Percentiles rank a stretch among this genome's conserved stretches.
phyloP scores from a whole-genome alignment of 2,113 vertebrate genomes.

The Irena cyanogastra region DNA sequence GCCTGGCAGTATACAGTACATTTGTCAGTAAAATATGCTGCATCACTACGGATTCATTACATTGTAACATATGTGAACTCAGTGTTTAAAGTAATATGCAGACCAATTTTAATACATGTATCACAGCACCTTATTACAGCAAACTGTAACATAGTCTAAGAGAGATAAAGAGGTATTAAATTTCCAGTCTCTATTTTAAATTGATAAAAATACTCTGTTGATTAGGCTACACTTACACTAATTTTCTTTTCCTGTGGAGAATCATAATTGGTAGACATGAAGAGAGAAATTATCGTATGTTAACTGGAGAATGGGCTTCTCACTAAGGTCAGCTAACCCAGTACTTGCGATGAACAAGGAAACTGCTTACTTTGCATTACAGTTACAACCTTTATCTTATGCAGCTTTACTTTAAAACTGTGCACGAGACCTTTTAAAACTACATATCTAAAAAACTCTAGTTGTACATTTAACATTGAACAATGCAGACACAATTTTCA shows the following conservation, averaged over 20 bases:
- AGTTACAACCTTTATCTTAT: not conserved
- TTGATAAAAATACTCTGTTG: conserved; percentile 10
- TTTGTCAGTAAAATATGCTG: conserved; percentile 30
- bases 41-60: not conserved
- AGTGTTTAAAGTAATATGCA: not conserved
- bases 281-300: not conserved
- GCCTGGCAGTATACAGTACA: conserved; percentile 66
- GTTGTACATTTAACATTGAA: not conserved
- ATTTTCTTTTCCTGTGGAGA: conserved; percentile 7
- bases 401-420: not conserved
- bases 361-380: not conserved
- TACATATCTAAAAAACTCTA: not conserved
- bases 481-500: not conserved
- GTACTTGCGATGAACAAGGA: not conserved
- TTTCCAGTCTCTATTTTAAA: not conserved
- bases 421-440: not conserved
- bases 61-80: not conserved
- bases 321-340: not conserved
- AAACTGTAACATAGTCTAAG: not conserved
- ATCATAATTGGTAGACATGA: not conserved
- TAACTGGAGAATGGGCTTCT: not conserved
- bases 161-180: conserved; percentile 13
- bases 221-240: not conserved
- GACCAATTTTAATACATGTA: conserved; percentile 18
- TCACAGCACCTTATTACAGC: not conserved